These are phyloP conservation scores for Clusia tigrina DNA, from an alignment of 2,888 invertebrate genomes.

Conservation along the genomic window DNA sequence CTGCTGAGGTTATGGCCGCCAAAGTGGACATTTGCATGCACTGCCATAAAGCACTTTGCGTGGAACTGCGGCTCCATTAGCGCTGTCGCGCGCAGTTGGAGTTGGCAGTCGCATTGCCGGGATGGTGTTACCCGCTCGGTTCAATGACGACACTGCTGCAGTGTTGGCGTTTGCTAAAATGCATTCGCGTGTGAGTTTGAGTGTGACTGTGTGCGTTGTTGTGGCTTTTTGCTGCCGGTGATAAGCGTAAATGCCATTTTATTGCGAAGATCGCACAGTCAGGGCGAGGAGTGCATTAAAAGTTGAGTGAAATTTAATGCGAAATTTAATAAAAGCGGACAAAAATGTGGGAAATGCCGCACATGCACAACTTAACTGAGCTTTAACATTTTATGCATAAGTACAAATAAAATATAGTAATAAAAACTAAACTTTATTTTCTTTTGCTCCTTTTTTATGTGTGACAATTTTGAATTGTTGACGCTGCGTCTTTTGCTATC, in stretches of 20 bases:
- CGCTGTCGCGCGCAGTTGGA: not conserved
- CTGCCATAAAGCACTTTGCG: slow-evolving; percentile 2
- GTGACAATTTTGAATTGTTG: no score
- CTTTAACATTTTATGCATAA: not conserved
- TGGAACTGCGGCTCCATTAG: slow-evolving; percentile 6
- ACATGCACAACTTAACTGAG: not conserved
- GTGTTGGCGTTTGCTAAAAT: slow-evolving; percentile 1
- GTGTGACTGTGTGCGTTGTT: not conserved
- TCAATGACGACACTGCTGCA: not conserved
- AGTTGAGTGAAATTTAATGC: not conserved
- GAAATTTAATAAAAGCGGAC: not conserved
- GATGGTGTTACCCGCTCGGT: not conserved
- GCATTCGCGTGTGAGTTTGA: not conserved
- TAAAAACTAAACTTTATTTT: no score
- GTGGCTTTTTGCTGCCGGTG: not conserved
- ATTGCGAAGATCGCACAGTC: slow-evolving; percentile 16
- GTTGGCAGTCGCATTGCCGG: not conserved
- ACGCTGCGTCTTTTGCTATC: not conserved
- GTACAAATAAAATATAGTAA: not conserved
- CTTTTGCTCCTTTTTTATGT: no score
- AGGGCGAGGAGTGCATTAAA: not conserved
- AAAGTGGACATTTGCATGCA: slow-evolving; percentile 8
- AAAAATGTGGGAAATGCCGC: not conserved
- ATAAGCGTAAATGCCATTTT: slow-evolving; percentile 34
- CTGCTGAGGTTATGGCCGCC: slow-evolving; percentile 10